Conservation (phyloP, 2,113 vertebrate genomes). For the Rhegmatorhina hoffmannsi region DNA sequence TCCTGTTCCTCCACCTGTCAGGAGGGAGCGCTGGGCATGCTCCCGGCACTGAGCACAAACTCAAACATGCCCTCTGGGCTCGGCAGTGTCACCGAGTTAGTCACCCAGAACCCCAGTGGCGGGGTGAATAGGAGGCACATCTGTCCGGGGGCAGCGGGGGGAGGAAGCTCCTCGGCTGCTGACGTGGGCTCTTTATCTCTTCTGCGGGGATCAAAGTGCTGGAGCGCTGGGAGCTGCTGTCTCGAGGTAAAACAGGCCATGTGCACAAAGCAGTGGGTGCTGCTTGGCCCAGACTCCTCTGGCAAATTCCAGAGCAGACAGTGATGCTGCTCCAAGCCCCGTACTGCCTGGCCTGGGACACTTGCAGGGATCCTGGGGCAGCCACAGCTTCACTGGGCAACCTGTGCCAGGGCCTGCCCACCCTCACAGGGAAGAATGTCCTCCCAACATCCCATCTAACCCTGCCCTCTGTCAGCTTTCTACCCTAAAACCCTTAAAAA, state of each 20-base stretch:
- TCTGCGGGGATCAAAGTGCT: neutral
- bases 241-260: neutral
- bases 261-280: neutral
- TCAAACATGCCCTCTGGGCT: slow-evolving; percentile 64
- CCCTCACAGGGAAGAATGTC: neutral
- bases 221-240: neutral
- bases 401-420: neutral
- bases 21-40: neutral
- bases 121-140: slow-evolving; percentile 70
- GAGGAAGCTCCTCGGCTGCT: neutral
- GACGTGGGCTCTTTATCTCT: neutral
- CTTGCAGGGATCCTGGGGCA: neutral
- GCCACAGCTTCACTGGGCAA: neutral
- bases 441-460: neutral
- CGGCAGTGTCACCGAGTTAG: slow-evolving; percentile 39
- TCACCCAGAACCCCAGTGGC: slow-evolving; percentile 73
- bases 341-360: neutral
- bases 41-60: slow-evolving; percentile 61
- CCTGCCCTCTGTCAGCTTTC: neutral
- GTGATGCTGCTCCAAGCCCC: neutral
- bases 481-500: neutral
- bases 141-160: slow-evolving; percentile 35
- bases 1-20: slow-evolving; percentile 54
- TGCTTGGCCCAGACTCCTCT: neutral
- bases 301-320: neutral